phyloP scores from a whole-genome alignment of 2,888 invertebrate genomes.

The Hetaerina titia region DNA sequence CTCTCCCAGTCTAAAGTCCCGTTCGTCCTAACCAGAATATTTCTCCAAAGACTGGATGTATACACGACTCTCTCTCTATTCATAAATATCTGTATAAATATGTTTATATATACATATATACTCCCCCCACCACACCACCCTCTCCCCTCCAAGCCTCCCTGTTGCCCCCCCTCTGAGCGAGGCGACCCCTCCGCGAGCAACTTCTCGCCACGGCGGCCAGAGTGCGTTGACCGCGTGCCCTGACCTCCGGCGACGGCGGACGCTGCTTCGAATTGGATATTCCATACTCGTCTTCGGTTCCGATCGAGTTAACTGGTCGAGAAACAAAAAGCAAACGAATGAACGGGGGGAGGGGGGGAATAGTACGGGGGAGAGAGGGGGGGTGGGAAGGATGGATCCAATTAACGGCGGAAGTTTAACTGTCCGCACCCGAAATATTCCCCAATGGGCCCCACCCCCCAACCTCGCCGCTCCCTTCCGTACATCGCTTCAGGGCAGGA shows the following conservation, averaged over 20 bases:
- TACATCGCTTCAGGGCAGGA: too few species aligned
- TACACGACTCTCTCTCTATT: not conserved
- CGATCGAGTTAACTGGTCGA: not conserved
- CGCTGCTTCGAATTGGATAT: not conserved
- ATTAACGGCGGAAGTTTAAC: too few species aligned
- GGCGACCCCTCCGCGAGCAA: not conserved
- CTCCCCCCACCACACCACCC: not conserved
- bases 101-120: too few species aligned
- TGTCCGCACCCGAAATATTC: not conserved
- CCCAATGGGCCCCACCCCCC: not conserved
- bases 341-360: not conserved
- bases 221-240: conserved; percentile 18
- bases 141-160: not conserved
- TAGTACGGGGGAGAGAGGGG: not conserved
- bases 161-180: not conserved
- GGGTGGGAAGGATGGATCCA: too few species aligned
- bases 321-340: not conserved
- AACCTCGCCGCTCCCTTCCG: too few species aligned
- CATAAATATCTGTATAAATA: too few species aligned
- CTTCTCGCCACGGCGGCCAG: not conserved
- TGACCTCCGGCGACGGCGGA: not conserved
- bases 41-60: not conserved
- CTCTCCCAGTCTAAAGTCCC: not conserved
- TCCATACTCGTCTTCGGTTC: not conserved
- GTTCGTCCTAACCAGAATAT: not conserved